Conservation (phyloP, 2,797 vertebrate species). For the Morelia viridis region DNA sequence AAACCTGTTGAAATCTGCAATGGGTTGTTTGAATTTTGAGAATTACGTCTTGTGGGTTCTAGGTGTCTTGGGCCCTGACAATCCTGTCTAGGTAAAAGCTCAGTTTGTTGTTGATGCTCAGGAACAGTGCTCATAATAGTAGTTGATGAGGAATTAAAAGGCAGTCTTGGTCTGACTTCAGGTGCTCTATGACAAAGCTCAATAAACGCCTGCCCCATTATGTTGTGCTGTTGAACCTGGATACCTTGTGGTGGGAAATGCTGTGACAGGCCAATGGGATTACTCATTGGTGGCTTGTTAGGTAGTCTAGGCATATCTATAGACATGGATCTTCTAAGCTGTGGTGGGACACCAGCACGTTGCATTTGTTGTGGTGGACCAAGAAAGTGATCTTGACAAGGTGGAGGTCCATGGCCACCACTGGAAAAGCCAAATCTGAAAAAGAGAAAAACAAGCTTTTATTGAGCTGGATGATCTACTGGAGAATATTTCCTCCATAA, state of each 20-base stretch:
- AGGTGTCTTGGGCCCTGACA: conserved; percentile 80
- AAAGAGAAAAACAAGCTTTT: conserved; percentile 16
- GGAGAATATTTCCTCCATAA: background rate
- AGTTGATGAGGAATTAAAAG: conserved; percentile 76
- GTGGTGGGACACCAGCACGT: conserved; percentile 80
- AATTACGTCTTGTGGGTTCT: conserved; percentile 75
- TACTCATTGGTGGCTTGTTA: conserved; percentile 70
- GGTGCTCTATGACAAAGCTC: conserved; percentile 90
- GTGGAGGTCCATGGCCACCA: conserved; percentile 77
- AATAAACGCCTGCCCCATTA: conserved; percentile 95
- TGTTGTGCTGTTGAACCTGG: conserved; percentile 91
- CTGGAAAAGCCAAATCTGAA: conserved; percentile 87
- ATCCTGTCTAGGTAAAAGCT: conserved; percentile 79
- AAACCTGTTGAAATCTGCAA: conserved; percentile 79
- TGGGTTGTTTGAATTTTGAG: conserved; percentile 71
- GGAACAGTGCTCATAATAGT: conserved; percentile 75
- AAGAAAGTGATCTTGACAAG: conserved; percentile 86
- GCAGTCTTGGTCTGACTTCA: conserved; percentile 84
- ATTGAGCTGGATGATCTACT: background rate
- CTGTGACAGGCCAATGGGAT: conserved; percentile 77
- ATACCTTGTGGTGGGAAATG: conserved; percentile 86
- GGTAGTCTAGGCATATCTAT: conserved; percentile 84
- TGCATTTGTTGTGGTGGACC: conserved; percentile 86
- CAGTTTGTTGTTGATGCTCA: conserved; percentile 74
- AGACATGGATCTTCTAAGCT: conserved; percentile 89